phyloP scores from a whole-genome alignment of 2,797 vertebrate genomes.

The Xenentodon cancila region DNA sequence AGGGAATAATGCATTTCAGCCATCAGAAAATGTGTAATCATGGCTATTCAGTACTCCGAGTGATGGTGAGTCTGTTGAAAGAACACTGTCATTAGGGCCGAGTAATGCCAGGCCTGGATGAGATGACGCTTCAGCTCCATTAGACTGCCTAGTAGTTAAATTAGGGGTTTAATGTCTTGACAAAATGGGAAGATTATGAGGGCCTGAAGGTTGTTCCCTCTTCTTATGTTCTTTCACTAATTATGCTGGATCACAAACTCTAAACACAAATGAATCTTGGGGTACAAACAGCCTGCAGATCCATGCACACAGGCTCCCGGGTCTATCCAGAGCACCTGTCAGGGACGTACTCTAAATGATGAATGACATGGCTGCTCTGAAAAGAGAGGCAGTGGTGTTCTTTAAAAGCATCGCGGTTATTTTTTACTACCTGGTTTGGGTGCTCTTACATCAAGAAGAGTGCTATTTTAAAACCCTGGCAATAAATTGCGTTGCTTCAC shows the following conservation, averaged over 20 bases:
- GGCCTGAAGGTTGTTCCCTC: slow-evolving; percentile 12
- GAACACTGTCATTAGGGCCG: slow-evolving; percentile 57
- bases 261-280: slow-evolving; percentile 37
- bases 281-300: slow-evolving; percentile 28
- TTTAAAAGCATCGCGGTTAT: slow-evolving; percentile 42
- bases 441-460: slow-evolving; percentile 25
- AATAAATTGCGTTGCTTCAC: slow-evolving; percentile 53
- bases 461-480: slow-evolving; percentile 47
- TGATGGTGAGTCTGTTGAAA: slow-evolving; percentile 50
- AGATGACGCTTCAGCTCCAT: slow-evolving; percentile 56
- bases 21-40: slow-evolving; percentile 65
- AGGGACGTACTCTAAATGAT: slow-evolving; percentile 51
- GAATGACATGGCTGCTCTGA: slow-evolving; percentile 35
- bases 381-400: slow-evolving; percentile 20
- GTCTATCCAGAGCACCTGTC: slow-evolving; percentile 48
- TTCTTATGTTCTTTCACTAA: slow-evolving; percentile 17
- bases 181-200: slow-evolving; percentile 27
- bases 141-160: slow-evolving; percentile 66
- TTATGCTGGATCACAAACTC: slow-evolving; percentile 19
- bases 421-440: slow-evolving; percentile 40
- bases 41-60: slow-evolving; percentile 54
- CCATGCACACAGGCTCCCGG: slow-evolving; percentile 16
- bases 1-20: slow-evolving; percentile 51
- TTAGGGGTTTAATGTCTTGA: slow-evolving; percentile 60
- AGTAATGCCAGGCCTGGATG: slow-evolving; percentile 40